phyloP scores from a whole-genome alignment of 2,888 invertebrate species.

The Ophion ventricosus region DNA sequence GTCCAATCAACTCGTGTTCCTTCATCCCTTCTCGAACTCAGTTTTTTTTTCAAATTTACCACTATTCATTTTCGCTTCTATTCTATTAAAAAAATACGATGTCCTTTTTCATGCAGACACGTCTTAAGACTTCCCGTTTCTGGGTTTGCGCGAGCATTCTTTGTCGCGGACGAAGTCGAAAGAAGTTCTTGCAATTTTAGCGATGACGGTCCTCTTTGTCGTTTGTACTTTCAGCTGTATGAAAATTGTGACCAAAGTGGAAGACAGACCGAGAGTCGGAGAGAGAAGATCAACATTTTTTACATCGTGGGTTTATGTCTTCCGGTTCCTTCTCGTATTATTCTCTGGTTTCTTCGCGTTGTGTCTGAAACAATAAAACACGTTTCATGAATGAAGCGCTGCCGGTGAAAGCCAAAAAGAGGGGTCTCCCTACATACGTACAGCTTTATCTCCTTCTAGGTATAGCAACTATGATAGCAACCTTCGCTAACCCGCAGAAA shows the following conservation, averaged over 20 bases:
- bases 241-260: constrained; percentile 51
- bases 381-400: constrained; percentile 80
- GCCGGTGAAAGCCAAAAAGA: constrained; percentile 66
- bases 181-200: constrained; percentile 66
- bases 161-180: constrained; percentile 39
- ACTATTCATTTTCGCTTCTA: no score
- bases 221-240: constrained; percentile 41
- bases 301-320: constrained; percentile 78
- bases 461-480: constrained; percentile 6
- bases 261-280: not conserved
- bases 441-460: constrained; percentile 18
- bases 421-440: constrained; percentile 59
- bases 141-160: constrained; percentile 16
- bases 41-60: not conserved
- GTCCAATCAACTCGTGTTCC: not conserved
- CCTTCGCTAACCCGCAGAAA: constrained; percentile 41
- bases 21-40: not conserved
- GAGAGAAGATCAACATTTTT: constrained; percentile 71
- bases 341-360: constrained; percentile 77
- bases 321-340: constrained; percentile 80
- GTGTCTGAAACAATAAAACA: constrained; percentile 81
- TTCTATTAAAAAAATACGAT: no score
- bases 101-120: not conserved
- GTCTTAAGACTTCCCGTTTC: not conserved
- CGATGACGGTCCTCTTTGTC: constrained; percentile 26